These are phyloP conservation scores for Loxodonta africana DNA, from an alignment of 2,113 vertebrate species.

Conservation along the genomic window DNA sequence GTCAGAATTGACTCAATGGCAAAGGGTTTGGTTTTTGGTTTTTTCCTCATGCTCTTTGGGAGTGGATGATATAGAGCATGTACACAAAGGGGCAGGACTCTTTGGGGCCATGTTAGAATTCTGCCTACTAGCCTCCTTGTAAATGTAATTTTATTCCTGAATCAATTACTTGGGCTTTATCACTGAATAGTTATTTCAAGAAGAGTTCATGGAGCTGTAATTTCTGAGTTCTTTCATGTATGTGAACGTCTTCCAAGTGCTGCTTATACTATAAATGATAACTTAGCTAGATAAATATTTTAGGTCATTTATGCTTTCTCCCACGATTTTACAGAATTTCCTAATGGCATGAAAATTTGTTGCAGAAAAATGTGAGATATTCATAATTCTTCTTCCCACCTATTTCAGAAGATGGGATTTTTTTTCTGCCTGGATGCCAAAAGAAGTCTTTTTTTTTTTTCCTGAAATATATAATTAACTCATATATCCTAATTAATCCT, in stretches of 20 bases:
- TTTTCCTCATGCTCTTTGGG: background rate
- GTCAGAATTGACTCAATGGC: too few species aligned
- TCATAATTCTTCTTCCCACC: background rate
- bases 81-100: background rate
- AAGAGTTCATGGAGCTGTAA: background rate
- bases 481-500: background rate
- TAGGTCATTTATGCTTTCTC: conserved; percentile 23
- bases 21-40: too few species aligned
- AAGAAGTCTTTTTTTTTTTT: background rate
- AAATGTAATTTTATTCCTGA: background rate
- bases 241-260: background rate
- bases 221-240: background rate
- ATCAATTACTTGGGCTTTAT: background rate
- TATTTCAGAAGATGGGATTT: background rate
- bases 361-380: background rate
- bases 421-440: background rate
- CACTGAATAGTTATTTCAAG: background rate
- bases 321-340: conserved; percentile 40
- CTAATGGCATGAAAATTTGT: conserved; percentile 16
- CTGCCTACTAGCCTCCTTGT: background rate
- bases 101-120: background rate
- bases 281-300: background rate
- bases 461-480: background rate
- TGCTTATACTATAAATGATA: conserved; percentile 2
- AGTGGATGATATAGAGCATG: background rate